Evolutionary conservation across 2,113 vertebrate species (phyloP).

Genomic region (Corythoichthys intestinalis): DNA sequence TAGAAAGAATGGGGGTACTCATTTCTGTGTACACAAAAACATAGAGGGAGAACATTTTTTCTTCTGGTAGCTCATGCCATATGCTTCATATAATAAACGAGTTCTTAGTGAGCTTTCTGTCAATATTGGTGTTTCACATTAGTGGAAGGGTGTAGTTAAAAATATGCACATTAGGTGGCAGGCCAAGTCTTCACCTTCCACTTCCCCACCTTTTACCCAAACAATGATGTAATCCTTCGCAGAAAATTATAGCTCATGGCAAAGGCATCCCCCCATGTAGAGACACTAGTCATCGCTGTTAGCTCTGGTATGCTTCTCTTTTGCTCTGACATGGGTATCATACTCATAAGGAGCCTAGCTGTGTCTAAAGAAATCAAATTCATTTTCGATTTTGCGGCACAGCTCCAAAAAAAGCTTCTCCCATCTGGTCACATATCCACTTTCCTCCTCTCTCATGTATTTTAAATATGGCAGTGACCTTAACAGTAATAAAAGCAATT

Average conservation of each 20-base stretch:
- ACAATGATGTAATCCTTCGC: constrained; percentile 68
- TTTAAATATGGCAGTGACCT: constrained; percentile 68
- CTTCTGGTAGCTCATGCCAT: constrained; percentile 40
- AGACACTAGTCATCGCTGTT: constrained; percentile 37
- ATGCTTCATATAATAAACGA: constrained; percentile 35
- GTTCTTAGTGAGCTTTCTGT: constrained; percentile 31
- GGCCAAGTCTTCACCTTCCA: constrained; percentile 46
- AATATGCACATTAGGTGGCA: constrained; percentile 62
- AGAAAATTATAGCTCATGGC: constrained; percentile 55
- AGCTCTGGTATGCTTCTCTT: constrained; percentile 18
- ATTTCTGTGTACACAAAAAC: constrained; percentile 4
- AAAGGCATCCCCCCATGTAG: constrained; percentile 40
- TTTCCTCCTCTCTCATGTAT: constrained; percentile 46
- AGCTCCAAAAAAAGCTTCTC: constrained; percentile 27
- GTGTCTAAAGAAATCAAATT: constrained; percentile 58
- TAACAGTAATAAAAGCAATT: constrained; percentile 69
- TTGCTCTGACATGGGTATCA: constrained; percentile 18
- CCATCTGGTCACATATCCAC: constrained; percentile 44
- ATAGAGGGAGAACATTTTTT: constrained; percentile 5
- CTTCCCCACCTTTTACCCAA: constrained; percentile 44
- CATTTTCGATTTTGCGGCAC: constrained; percentile 30
- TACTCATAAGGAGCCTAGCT: constrained; percentile 34
- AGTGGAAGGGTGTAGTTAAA: constrained; percentile 6
- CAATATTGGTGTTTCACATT: constrained; percentile 25
- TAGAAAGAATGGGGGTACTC: constrained; percentile 15